Evolutionary conservation across 2,888 invertebrate species (phyloP), one percentile per base, ranked within the genome.

Genomic region (Cerastoderma edule): DNA sequence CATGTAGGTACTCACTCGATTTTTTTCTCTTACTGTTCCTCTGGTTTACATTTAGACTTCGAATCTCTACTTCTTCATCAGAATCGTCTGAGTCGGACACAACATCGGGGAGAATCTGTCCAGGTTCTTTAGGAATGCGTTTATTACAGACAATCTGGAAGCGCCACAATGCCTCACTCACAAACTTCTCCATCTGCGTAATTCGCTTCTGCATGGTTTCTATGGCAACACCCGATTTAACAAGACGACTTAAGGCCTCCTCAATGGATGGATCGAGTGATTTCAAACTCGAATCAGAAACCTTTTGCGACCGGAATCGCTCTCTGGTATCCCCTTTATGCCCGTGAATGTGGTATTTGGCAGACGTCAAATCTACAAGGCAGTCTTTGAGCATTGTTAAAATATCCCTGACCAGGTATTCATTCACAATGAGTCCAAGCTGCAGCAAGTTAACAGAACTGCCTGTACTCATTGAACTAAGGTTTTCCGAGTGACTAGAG

Each of bases 131-230:
- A 4, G 90, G 89, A 72, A 90, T 86, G 46, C 83, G 75, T 32
- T 89, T 88, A n/a, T 88, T 85, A 33, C 85, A 84, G 5, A 96
- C 94, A 57, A 96, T 91, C 88, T 96, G 95, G 85, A 95, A 93
- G 87, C 96, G 94, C 96, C 96, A 96, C 75, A 94, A 93, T 8
- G 95, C 95, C 91, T 96, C 95, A 79, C 94, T 94, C 4, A 96
- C 94, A 92, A 94, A 92, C 93, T 94, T 89, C 13, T 87, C 85
- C 50, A 92, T 83, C 65, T 85, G 86, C 0, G 94, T 85, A 93
- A 94, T 73, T 90, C 94, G 67, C 93, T 85, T 85, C 66, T 87
- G 85, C 46, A 91, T 56, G 0, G 73, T 67, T 6, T 87, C 87
- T 63, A 69, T 73, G 10, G 75, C 75, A 48, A 91, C 77, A 64